phyloP scores from a whole-genome alignment of 2,797 vertebrate genomes.

The Lepilemur septentrionalis region DNA sequence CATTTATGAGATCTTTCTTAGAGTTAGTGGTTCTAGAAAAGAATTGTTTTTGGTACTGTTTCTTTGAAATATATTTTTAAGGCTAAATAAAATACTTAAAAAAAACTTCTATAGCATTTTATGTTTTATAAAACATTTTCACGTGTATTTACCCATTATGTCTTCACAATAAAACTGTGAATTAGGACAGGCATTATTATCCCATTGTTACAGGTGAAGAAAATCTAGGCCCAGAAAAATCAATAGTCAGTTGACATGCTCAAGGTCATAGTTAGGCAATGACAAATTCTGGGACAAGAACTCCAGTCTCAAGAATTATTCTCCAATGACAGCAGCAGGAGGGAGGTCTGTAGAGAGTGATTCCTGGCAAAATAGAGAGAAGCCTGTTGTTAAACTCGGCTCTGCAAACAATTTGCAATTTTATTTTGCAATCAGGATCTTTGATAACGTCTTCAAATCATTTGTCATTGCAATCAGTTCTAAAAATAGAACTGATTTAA shows the following conservation, averaged over 20 bases:
- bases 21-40: neutral
- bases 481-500: constrained; percentile 62
- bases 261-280: constrained; percentile 1
- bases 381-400: constrained; percentile 47
- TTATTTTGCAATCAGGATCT: constrained; percentile 60
- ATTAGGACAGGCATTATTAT: neutral
- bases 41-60: neutral
- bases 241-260: neutral
- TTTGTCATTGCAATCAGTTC: constrained; percentile 48
- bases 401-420: constrained; percentile 52
- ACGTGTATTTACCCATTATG: neutral
- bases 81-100: constrained; percentile 30
- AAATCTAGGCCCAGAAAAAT: neutral
- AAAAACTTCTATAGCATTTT: neutral
- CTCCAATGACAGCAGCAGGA: neutral
- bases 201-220: neutral
- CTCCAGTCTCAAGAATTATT: neutral
- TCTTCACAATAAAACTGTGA: neutral
- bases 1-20: neutral
- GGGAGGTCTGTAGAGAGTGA: neutral
- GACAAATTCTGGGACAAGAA: neutral
- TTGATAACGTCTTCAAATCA: constrained; percentile 54
- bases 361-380: neutral
- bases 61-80: neutral
- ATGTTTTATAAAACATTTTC: constrained; percentile 29